Evolutionary conservation across 2,888 invertebrate species (phyloP).

Genomic region (Uropetala carovei): DNA sequence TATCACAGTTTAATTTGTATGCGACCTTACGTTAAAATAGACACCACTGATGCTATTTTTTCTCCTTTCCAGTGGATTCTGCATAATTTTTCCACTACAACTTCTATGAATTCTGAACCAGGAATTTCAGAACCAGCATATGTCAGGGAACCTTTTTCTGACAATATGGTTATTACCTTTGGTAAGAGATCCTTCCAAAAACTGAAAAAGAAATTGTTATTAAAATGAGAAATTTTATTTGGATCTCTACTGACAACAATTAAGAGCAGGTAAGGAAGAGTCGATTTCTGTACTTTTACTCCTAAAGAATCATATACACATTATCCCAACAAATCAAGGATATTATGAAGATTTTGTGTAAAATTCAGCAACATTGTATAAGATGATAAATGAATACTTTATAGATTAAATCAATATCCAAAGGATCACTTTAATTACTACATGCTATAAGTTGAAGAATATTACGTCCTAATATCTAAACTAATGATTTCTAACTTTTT

Average conservation of each 20-base stretch:
- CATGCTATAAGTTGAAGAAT: no score
- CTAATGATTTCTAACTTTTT: no score
- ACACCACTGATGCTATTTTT: conserved; percentile 80
- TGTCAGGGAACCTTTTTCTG: conserved; percentile 12
- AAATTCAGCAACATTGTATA: no score
- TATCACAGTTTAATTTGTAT: not conserved
- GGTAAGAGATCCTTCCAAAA: conserved; percentile 45
- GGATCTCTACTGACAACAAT: not conserved
- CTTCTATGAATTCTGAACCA: conserved; percentile 79
- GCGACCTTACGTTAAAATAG: conserved; percentile 81
- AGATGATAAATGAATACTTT: no score
- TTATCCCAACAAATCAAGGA: not conserved
- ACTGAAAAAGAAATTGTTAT: not conserved
- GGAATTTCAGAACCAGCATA: conserved; percentile 79
- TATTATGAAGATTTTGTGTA: no score
- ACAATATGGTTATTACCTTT: conserved; percentile 10
- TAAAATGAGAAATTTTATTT: not conserved
- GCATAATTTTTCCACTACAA: conserved; percentile 80
- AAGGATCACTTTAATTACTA: no score
- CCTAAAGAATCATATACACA: not conserved
- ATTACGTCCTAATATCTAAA: no score
- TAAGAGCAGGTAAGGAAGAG: not conserved
- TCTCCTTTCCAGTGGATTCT: conserved; percentile 79
- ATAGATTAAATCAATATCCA: no score
- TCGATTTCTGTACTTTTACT: not conserved